Percentiles rank a stretch among this genome's conserved stretches.
phyloP scores from a whole-genome alignment of 2,797 vertebrate genomes.

The Pangasius mekongensis region DNA sequence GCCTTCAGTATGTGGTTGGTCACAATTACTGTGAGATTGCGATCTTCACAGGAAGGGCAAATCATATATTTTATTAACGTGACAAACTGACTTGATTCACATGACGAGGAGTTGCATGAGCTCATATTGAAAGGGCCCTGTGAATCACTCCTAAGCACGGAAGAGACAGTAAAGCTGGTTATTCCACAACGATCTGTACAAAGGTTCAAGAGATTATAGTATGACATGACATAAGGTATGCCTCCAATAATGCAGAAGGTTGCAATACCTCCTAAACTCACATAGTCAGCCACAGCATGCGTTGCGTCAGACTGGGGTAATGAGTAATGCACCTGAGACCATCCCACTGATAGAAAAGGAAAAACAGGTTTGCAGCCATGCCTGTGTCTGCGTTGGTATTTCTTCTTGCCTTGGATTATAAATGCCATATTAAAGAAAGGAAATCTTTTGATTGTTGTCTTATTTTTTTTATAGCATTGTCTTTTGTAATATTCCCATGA shows the following conservation, averaged over 20 bases:
- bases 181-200: neutral
- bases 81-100: neutral
- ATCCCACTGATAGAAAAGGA: neutral
- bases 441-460: neutral
- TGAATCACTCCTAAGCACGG: neutral
- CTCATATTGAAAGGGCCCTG: neutral
- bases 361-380: conserved; percentile 39
- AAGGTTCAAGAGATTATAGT: conserved; percentile 22
- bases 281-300: conserved; percentile 50
- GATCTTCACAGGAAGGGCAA: neutral
- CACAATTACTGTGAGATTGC: neutral
- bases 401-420: neutral
- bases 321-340: conserved; percentile 1
- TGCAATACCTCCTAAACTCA: conserved; percentile 53
- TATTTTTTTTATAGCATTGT: neutral
- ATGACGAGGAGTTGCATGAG: conserved; percentile 11
- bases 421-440: neutral
- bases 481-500: neutral
- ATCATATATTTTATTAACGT: conserved; percentile 19
- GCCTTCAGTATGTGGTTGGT: neutral
- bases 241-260: conserved; percentile 63
- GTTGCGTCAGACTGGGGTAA: conserved; percentile 36
- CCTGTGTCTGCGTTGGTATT: neutral
- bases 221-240: neutral
- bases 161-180: conserved; percentile 25